Evolutionary conservation across 2,888 invertebrate species (phyloP), one percentile per base, ranked within the genome.

Genomic region (Aporophyla lueneburgensis): DNA sequence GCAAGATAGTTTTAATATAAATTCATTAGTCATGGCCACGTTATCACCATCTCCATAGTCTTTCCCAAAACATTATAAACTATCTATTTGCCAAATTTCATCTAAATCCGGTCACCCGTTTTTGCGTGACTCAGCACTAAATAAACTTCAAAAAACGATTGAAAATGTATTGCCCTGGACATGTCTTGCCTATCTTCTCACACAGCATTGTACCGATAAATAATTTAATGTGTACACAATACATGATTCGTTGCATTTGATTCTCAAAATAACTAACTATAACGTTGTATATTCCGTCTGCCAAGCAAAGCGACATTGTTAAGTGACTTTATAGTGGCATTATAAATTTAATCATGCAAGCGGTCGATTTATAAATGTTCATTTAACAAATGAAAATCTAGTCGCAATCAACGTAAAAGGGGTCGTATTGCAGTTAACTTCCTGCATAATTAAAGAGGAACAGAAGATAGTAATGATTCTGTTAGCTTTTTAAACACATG

Each of bases 321-420:
- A 40, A 54, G 40, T 68, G 33, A 10, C 19, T 76, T 54, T 49
- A 40, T 5, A 62, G 19, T 19, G 21, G n/a, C 49, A 62, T 54
- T 49, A 54, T 27, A 14, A 0, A 49, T 76, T 54, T 61, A 76
- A 76, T 76, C 67, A 68, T 76, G 46, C 61, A 67, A 24, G 21
- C 5, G 46, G 14, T 27, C n/a, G 33, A 61, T 76, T 53, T 54
- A 16, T 21, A 46, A 76, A 59, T 24, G 27, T 12, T 33, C 59
- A 65, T 75, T 74, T 40, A 27, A 40, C 54, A 56, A 75, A 75
- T 56, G 62, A 56, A 63, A 16, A 24, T 1, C 5, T 24, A 10
- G 27, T 40, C 54, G 53, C 46, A 73, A 73, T 74, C 53, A n/a
- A 43, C 2, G 16, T 71, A 43, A 71, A 71, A 71, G 71, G n/a